These are phyloP conservation scores for Lymantria monacha DNA, from an alignment of 2,888 invertebrate species.

Conservation along the genomic window DNA sequence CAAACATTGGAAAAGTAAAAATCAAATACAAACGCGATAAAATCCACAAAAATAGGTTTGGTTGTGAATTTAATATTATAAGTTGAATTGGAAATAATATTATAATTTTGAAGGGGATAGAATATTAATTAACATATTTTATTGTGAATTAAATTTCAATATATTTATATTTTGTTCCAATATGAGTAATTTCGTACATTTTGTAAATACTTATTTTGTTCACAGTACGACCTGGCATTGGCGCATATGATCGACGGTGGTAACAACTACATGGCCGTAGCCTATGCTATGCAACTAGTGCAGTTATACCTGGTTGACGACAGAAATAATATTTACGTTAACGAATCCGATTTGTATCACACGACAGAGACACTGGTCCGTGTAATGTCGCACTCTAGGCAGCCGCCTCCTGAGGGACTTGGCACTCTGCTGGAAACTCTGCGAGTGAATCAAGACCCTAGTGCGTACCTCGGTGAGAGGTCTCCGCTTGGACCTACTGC, in stretches of 20 bases:
- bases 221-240: slow-evolving; percentile 89
- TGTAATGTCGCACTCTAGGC: slow-evolving; percentile 87
- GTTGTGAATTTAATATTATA: too few species aligned
- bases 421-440: slow-evolving; percentile 91
- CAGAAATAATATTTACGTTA: slow-evolving; percentile 87
- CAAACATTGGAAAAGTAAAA: too few species aligned
- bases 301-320: slow-evolving; percentile 94
- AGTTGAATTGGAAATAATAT: too few species aligned
- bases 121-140: too few species aligned
- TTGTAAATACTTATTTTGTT: not conserved
- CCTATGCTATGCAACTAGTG: slow-evolving; percentile 95
- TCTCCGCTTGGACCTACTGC: slow-evolving; percentile 90
- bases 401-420: slow-evolving; percentile 92
- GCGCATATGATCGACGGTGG: slow-evolving; percentile 94
- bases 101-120: too few species aligned
- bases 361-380: slow-evolving; percentile 92
- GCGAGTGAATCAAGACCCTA: slow-evolving; percentile 87
- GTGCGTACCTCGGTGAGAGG: slow-evolving; percentile 88
- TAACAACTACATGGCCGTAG: slow-evolving; percentile 89
- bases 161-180: too few species aligned
- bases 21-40: too few species aligned
- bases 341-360: slow-evolving; percentile 92
- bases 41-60: too few species aligned
- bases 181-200: too few species aligned
- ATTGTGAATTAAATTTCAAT: too few species aligned